Conservation (phyloP, 1,140 invertebrate species). For the Teleopsis dalmanni region DNA sequence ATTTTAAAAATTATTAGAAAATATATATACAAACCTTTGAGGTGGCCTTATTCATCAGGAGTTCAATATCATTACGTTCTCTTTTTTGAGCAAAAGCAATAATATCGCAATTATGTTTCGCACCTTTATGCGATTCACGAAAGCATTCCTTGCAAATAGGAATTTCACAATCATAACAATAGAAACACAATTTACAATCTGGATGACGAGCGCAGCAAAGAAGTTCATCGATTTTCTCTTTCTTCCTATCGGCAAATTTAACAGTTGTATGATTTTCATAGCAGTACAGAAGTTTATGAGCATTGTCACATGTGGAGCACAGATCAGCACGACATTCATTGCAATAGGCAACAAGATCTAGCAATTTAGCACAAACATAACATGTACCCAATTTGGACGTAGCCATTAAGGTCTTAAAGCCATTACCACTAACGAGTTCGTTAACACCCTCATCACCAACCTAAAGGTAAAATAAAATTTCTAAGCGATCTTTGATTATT, state of each 20-base stretch:
- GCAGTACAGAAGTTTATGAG: constrained; percentile 89
- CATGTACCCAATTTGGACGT: no score
- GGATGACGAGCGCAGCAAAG: constrained; percentile 70
- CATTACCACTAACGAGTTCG: no score
- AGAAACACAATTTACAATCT: constrained; percentile 71
- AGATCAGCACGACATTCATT: no score
- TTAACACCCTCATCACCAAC: no score
- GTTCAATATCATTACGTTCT: constrained; percentile 65
- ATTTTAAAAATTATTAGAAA: constrained; percentile 18
- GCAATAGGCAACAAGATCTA: no score
- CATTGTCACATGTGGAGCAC: constrained; percentile 91
- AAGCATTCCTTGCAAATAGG: constrained; percentile 77
- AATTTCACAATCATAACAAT: constrained; percentile 73
- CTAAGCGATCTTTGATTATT: no score
- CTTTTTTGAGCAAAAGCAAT: constrained; percentile 65
- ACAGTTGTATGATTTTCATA: constrained; percentile 88
- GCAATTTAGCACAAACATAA: no score
- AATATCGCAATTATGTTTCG: constrained; percentile 68
- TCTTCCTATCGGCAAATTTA: constrained; percentile 76
- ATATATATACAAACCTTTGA: constrained; percentile 45
- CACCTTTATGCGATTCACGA: constrained; percentile 68
- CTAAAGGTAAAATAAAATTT: no score
- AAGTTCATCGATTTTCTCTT: constrained; percentile 73
- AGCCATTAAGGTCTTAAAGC: no score
- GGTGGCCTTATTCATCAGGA: constrained; percentile 63